Base-by-base conservation (phyloP, 2,888 invertebrate genomes). In the Acholoe squamosa region DNA sequence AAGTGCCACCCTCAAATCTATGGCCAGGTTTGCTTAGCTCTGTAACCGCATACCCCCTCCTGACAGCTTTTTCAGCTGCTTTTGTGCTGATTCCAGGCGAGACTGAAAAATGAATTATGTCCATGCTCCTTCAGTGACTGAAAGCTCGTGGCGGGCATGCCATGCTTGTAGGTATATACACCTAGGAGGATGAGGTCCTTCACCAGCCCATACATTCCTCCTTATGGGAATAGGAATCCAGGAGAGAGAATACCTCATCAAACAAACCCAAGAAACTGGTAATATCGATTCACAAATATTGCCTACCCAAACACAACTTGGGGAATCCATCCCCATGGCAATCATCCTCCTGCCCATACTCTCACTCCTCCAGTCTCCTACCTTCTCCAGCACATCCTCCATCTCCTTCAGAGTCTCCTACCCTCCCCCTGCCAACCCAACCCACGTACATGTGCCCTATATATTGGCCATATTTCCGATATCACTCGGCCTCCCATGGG, bases 241-340 rank as follows among this genome's bases (percentile, higher is more conserved):
- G 28, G 71, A 16, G 0, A 71, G 71, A 28, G 71, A 71, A 71
- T 28, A 3, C 28, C 71, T 71, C 71, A 71, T 71, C 71, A 71
- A 71, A 71, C 71, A 71, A 71, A 71, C 71, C 71, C 71, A n/a
- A 28, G 28, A 28, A 71, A n/a, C 71, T 71, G 71, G n/a, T 71
- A n/a, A 71, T 71, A 71, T 71, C 71, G 71, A 71, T 28, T 71
- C 71, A 71, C 71, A 71, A 71, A 71, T 71, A 71, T 71, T 71
- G 71, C 25, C 25, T 25, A 28, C 71, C 28, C 28, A 28, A 22
- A 71, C 14, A 71, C 25, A 71, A 71, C 71, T n/a, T 22, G 71
- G 28, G 31, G 71, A 28, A 28, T 14, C 28, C 28, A 28, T 71
- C 28, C 14, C 28, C 28, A 16, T 28, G 19, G 28, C 71, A 28